Percentiles rank a stretch among this genome's conserved stretches.
Conservation (phyloP, 2,113 vertebrate species). For the Sialia sialis region DNA sequence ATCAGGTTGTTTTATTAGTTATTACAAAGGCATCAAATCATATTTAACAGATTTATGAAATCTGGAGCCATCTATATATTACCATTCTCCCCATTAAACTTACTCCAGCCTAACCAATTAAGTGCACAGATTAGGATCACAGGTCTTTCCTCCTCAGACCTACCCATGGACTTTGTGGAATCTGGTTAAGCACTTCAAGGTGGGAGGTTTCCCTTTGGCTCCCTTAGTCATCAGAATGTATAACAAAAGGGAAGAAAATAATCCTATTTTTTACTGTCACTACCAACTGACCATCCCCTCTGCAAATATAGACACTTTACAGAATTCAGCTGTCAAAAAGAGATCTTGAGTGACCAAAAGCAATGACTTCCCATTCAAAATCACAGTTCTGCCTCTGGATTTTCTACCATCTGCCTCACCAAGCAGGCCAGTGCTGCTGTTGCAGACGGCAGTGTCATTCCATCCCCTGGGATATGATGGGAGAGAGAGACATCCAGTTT, state of each 20-base stretch:
- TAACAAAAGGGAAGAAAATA: neutral
- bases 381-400: neutral
- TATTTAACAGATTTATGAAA: conserved; percentile 51
- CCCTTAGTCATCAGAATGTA: neutral
- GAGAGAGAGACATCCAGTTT: neutral
- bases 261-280: neutral
- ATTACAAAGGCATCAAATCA: conserved; percentile 53
- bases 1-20: conserved; percentile 46
- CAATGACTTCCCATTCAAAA: neutral
- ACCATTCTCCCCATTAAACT: conserved; percentile 12
- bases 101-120: conserved; percentile 43
- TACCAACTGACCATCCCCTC: neutral
- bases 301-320: neutral
- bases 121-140: conserved; percentile 37
- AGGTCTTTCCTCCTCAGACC: neutral
- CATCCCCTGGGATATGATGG: neutral
- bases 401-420: neutral
- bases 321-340: neutral
- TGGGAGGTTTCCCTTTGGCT: neutral
- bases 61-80: conserved; percentile 19
- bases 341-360: neutral
- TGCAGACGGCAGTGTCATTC: neutral
- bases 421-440: neutral
- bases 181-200: neutral
- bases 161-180: neutral